phyloP scores from a whole-genome alignment of 2,888 invertebrate genomes.

The Allophyes oxyacanthae region DNA sequence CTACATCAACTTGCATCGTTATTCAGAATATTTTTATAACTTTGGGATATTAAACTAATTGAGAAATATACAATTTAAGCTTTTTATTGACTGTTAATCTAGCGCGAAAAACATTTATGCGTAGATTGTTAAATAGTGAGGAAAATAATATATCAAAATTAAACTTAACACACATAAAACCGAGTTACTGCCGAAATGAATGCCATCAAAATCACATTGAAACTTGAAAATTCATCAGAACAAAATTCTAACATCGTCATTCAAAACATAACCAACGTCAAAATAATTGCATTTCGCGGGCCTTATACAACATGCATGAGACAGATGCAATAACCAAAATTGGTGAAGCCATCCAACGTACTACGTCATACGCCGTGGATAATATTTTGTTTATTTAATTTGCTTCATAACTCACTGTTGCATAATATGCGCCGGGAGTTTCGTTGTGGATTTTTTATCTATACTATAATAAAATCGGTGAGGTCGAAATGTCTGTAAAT shows the following conservation, averaged over 20 bases:
- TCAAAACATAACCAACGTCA: slow-evolving; percentile 53
- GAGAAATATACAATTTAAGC: no score
- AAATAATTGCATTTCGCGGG: slow-evolving; percentile 66
- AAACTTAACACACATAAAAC: background rate
- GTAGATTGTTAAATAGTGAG: no score
- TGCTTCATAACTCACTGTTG: slow-evolving; percentile 30
- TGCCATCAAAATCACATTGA: slow-evolving; percentile 8
- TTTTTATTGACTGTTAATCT: no score
- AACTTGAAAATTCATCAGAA: slow-evolving; percentile 22
- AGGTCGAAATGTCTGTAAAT: no score
- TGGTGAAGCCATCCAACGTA: slow-evolving; percentile 39
- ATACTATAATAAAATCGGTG: no score
- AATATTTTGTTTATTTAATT: slow-evolving; percentile 65
- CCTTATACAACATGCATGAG: slow-evolving; percentile 71
- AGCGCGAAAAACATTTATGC: no score
- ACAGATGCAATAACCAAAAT: slow-evolving; percentile 66
- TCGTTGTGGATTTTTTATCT: no score
- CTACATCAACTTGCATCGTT: no score
- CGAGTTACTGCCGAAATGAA: background rate
- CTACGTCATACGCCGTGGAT: slow-evolving; percentile 35
- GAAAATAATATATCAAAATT: no score
- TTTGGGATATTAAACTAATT: no score
- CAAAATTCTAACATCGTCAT: slow-evolving; percentile 43
- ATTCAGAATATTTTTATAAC: no score
- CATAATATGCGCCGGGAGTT: slow-evolving; percentile 2